Conservation (phyloP, 2,113 vertebrate genomes). For the Elgaria multicarinata region DNA sequence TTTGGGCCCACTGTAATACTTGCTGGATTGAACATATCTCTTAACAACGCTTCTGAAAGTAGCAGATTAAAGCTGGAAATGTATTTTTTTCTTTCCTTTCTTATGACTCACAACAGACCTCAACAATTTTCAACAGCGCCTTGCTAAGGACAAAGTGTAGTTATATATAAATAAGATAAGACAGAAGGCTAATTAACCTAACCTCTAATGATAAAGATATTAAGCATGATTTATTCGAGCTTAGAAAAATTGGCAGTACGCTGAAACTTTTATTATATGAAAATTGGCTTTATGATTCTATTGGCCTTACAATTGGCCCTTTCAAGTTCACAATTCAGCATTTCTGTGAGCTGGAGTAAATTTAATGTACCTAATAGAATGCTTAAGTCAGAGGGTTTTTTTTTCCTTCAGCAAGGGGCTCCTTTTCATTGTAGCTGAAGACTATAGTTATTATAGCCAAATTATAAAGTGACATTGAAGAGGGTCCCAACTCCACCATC, state of each 20-base stretch:
- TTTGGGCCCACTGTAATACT: not conserved
- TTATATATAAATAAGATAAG: conserved; percentile 28
- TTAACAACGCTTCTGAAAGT: conserved; percentile 27
- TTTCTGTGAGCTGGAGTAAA: conserved; percentile 21
- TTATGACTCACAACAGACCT: not conserved
- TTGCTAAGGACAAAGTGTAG: conserved; percentile 15
- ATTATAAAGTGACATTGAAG: not conserved
- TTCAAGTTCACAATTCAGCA: not conserved
- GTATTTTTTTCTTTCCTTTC: not conserved
- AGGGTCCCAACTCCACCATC: too few species aligned
- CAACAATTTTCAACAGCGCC: not conserved
- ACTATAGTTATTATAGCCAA: not conserved
- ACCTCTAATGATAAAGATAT: not conserved
- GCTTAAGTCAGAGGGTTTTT: not conserved
- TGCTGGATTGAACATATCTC: not conserved
- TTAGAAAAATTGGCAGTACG: not conserved
- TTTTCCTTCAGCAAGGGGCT: not conserved
- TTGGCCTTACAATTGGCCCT: conserved; percentile 4
- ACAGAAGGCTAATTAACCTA: conserved; percentile 5
- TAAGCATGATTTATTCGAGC: not conserved
- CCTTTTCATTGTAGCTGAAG: conserved; percentile 1
- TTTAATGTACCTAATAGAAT: conserved; percentile 5
- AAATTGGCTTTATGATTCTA: conserved; percentile 25
- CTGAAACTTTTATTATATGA: conserved; percentile 21
- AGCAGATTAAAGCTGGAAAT: not conserved